A percentile compares a stretch with the other conserved stretches of the same genome.
Conservation (phyloP, 2,888 invertebrate species). For the Amphipoea oculea region DNA sequence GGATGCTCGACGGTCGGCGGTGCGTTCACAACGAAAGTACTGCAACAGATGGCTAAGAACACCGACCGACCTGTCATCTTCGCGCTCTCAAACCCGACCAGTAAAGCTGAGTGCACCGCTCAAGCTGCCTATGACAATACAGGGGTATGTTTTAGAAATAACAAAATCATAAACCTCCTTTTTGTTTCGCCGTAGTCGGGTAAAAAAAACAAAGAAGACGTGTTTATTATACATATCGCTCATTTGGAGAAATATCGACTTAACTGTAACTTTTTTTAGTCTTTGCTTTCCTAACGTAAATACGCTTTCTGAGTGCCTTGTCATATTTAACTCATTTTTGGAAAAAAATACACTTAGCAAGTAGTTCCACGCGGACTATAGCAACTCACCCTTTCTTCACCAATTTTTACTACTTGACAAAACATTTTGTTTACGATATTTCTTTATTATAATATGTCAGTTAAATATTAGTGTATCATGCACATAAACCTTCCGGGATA, state of each 20-base stretch:
- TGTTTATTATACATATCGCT: neutral
- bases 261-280: too few relatives aligned
- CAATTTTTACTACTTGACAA: too few relatives aligned
- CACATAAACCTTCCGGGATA: neutral
- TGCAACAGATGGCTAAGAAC: conserved; percentile 96
- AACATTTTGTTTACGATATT: neutral
- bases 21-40: conserved; percentile 96
- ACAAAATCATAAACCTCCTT: too few relatives aligned
- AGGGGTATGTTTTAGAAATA: conserved; percentile 90
- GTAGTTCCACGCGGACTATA: neutral
- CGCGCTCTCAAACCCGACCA: conserved; percentile 99
- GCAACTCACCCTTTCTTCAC: neutral
- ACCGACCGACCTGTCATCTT: conserved; percentile 98
- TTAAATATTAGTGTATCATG: neutral
- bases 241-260: too few relatives aligned
- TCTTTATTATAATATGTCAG: neutral
- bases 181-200: too few relatives aligned
- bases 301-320: too few relatives aligned
- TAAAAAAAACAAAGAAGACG: neutral
- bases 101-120: conserved; percentile 99
- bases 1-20: conserved; percentile 98
- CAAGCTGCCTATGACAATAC: conserved; percentile 98
- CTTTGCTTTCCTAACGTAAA: too few relatives aligned
- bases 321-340: too few relatives aligned
- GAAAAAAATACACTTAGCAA: too few relatives aligned